phyloP scores from a whole-genome alignment of 23 tunicate genomes.

The Halocynthia roretzi region DNA sequence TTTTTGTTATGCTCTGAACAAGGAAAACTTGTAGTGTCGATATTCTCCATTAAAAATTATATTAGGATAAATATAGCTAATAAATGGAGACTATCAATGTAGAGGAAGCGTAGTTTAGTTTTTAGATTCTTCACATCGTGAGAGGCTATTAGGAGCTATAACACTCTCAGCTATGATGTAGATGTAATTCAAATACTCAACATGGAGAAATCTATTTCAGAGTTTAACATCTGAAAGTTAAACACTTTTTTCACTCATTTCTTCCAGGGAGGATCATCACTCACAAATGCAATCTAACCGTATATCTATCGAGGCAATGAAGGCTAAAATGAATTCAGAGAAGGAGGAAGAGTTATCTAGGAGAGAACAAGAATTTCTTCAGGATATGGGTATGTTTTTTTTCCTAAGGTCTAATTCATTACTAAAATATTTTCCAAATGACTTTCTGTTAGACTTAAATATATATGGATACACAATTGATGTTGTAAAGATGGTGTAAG shows the following conservation, averaged over 20 bases:
- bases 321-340: slow-evolving; percentile 53
- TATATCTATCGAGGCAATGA: slow-evolving; percentile 52
- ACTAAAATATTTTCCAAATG: too few species aligned
- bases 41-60: not conserved
- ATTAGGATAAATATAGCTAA: too few species aligned
- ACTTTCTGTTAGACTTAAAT: too few species aligned
- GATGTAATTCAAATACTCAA: not conserved
- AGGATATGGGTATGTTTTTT: slow-evolving; percentile 47
- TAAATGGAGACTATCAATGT: not conserved
- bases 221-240: not conserved
- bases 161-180: too few species aligned
- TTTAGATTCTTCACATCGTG: not conserved
- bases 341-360: slow-evolving; percentile 43
- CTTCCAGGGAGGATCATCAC: slow-evolving; percentile 68
- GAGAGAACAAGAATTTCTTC: slow-evolving; percentile 62
- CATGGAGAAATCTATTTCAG: not conserved
- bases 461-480: too few species aligned
- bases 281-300: slow-evolving; percentile 75
- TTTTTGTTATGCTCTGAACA: not conserved
- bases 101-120: not conserved
- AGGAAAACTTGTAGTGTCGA: not conserved
- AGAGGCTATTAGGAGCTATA: too few species aligned
- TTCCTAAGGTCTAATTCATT: not conserved
- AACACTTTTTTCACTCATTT: not conserved
- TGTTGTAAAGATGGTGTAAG: too few species aligned